Percentiles rank a stretch among this genome's conserved stretches.
Evolutionary conservation across 2,797 vertebrate species (phyloP).

Genomic region (Euphonia xanthogaster): DNA sequence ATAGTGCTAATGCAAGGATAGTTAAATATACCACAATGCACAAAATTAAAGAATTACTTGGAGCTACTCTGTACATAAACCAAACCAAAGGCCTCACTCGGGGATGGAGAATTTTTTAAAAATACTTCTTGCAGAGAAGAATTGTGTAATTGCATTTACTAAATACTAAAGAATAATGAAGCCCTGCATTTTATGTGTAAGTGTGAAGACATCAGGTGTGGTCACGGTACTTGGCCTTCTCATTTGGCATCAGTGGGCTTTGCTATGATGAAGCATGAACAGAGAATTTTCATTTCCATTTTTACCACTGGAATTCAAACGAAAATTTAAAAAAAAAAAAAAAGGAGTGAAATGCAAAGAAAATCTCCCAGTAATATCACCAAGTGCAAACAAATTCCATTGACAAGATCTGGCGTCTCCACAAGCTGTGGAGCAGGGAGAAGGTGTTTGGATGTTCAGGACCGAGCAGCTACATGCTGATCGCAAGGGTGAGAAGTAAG

Average conservation of each 20-base stretch:
- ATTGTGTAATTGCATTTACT: background rate
- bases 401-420: too few relatives aligned
- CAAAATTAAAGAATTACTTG: background rate
- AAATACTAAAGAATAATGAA: background rate
- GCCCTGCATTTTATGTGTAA: fast-evolving
- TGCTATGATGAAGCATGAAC: fast-evolving
- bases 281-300: background rate
- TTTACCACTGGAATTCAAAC: background rate
- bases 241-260: background rate
- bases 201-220: background rate
- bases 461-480: too few relatives aligned
- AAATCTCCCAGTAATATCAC: background rate
- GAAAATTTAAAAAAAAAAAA: background rate
- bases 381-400: background rate
- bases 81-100: background rate
- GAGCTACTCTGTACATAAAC: background rate
- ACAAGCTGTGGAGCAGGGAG: background rate
- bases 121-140: background rate
- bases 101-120: background rate
- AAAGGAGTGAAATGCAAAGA: background rate
- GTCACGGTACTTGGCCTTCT: background rate
- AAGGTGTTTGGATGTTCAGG: background rate
- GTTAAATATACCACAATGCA: background rate
- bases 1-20: background rate
- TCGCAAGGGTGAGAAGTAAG: background rate